Conservation (phyloP, 2,888 invertebrate genomes). For the Poecilus cupreus region DNA sequence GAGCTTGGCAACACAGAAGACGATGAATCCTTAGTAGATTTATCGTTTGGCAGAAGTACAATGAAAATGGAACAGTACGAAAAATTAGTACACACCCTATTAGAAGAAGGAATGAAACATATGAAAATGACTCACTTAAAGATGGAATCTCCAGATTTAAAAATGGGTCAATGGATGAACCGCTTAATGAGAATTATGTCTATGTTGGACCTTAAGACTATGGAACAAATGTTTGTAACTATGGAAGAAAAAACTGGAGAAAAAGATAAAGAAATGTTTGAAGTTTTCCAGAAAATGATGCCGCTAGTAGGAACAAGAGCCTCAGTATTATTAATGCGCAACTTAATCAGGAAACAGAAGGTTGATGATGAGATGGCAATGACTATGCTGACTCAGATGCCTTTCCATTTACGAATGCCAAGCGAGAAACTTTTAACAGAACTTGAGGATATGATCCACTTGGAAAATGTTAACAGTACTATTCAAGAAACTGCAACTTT, state of each 20-base stretch:
- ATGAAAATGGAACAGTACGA: constrained; percentile 65
- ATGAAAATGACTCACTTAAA: constrained; percentile 69
- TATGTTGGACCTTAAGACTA: constrained; percentile 67
- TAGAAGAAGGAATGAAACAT: constrained; percentile 68
- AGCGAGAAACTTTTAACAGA: constrained; percentile 69
- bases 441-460: constrained; percentile 68
- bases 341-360: constrained; percentile 69
- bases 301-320: constrained; percentile 73
- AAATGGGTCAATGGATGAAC: constrained; percentile 69
- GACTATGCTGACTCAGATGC: constrained; percentile 70
- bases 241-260: constrained; percentile 62
- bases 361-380: constrained; percentile 68
- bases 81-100: constrained; percentile 66
- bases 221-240: constrained; percentile 67
- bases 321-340: constrained; percentile 69
- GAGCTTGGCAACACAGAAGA: not conserved
- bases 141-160: constrained; percentile 67
- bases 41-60: constrained; percentile 68
- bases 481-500: constrained; percentile 71
- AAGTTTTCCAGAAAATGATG: constrained; percentile 72
- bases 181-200: constrained; percentile 67
- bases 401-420: constrained; percentile 70
- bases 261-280: constrained; percentile 59
- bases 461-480: constrained; percentile 64
- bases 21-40: constrained; percentile 64